Evolutionary conservation across 2,797 vertebrate species (phyloP), one percentile per base, ranked within the genome.

Genomic region (Hylomyscus alleni): DNA sequence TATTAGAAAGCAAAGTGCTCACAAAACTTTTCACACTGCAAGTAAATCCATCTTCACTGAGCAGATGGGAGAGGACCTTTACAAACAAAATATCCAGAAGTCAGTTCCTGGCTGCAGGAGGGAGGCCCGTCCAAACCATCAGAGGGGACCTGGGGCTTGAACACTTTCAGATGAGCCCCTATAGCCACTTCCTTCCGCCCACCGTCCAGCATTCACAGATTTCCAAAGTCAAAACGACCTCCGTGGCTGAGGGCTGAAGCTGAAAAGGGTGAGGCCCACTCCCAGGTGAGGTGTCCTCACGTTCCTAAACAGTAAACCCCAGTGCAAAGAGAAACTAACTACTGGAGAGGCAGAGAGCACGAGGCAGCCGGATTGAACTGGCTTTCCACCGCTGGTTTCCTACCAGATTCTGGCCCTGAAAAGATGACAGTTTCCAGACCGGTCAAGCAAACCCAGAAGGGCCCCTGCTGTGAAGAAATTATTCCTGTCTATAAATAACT

Each of bases 401-500:
- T 4, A 24, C 14, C n/a, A 84, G 72, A 54, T 22, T 34, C 3
- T 52, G 10, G 56, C 78, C 44, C 89, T 3, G 7, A 29, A 15
- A 50, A 9, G 9, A 24, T 0, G 75, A 31, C 10, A 24, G 88
- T 47, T 3, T 29, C n/a, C 77, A 60, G 73, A 26, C 47, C n/a
- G 12, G 47, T 50, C 62, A 13, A 40, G 50, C 62, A 40, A 56
- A 90, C 19, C 29, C 95, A 11, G 0, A n/a, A 40, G 60, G n/a
- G 82, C 69, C 90, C 54, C 1, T 44, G 65, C 34, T 2, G 14
- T 0, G 31, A 62, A 52, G 14, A 78, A 77, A 58, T 24, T 1
- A 8, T 26, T 65, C 76, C 7, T 14, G 77, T 56, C 96, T 89
- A 86, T 85, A 95, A 92, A 95, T 89, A 97, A 85, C 94, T 69